Base-by-base conservation (phyloP, 2,888 invertebrate genomes). In the Cerastis leucographa region DNA sequence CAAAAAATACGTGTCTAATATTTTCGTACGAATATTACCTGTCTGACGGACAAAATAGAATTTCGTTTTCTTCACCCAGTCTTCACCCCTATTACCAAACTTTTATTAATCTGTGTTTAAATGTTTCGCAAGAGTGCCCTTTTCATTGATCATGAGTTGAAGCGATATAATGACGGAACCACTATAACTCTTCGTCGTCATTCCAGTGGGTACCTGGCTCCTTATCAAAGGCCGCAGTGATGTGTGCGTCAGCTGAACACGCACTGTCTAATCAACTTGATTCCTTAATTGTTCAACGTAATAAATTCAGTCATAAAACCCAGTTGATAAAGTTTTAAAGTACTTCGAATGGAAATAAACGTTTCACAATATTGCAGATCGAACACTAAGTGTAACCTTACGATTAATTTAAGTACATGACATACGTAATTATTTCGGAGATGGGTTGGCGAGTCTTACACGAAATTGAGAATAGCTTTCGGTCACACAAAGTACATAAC, bases 251-350 rank as follows among this genome's bases (percentile, higher is more conserved):
- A 87, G 84, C 88, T 87, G 89, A 85, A 76, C 88, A 88, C 79
- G 88, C 86, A 89, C 86, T 88, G 87, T 88, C 91, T 62, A 91
- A 91, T 89, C 83, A 78, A 88, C 88, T 88, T 88, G 89, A 89
- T 90, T 89, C 90, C 85, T 81, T 93, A 92, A 94, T 94, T 93
- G 91, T 92, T 92, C 92, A 89, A 89, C 91, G 84, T 90, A 89
- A 91, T 93, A 93, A 94, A 93, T 86, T 85, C 81, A 85, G 90
- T 86, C 88, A 91, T 94, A 92, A 94, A 94, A 90, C 88, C 87
- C 87, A 91, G 90, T 90, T 85, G 92, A 92, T 92, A 91, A 90
- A 59, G 51, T 79, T 77, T 78, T 49, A 54, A 83, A 71, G 83
- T 74, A 67, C 71, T 83, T 82, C 46, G 19, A 83, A 83, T 72